Evolutionary conservation across 1,140 invertebrate species (phyloP).

Genomic region (Venturia canescens): DNA sequence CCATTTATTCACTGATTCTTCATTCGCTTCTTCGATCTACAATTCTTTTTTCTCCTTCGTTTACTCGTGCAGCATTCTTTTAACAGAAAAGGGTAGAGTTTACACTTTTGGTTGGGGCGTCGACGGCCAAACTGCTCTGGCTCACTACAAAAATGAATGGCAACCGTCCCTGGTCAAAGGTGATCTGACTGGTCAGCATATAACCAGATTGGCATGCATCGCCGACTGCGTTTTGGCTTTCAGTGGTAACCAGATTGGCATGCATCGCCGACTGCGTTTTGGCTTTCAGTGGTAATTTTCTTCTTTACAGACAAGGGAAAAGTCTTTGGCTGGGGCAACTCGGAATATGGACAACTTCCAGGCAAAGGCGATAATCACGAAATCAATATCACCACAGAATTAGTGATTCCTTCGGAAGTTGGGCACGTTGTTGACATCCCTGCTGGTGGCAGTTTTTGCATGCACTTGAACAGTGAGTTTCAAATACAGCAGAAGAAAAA

Average conservation of each 20-base stretch:
- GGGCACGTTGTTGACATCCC: conserved; percentile 91
- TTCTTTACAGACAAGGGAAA: conserved; percentile 88
- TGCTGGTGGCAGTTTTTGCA: conserved; percentile 91
- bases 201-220: conserved; percentile 87
- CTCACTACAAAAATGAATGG: conserved; percentile 81
- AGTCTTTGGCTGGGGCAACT: conserved; percentile 98
- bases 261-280: too few species aligned
- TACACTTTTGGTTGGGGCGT: conserved; percentile 95
- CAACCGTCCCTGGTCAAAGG: conserved; percentile 83
- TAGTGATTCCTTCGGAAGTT: conserved; percentile 80
- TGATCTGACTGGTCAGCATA: conserved; percentile 89
- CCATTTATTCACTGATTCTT: too few species aligned
- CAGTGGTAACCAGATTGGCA: too few species aligned
- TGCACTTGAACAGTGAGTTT: conserved; percentile 86
- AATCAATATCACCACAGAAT: conserved; percentile 82
- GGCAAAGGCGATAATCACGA: conserved; percentile 75
- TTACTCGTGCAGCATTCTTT: conserved; percentile 81
- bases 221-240: conserved; percentile 94
- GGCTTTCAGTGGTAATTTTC: too few species aligned
- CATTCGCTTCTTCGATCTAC: conserved; percentile 38
- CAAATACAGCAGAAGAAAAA: conserved; percentile 13
- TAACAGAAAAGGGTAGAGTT: conserved; percentile 88
- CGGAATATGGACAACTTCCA: conserved; percentile 92
- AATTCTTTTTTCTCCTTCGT: not conserved
- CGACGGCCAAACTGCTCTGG: conserved; percentile 95